Base-by-base conservation (phyloP, 1,140 invertebrate species). In the Cotesia typhae region DNA sequence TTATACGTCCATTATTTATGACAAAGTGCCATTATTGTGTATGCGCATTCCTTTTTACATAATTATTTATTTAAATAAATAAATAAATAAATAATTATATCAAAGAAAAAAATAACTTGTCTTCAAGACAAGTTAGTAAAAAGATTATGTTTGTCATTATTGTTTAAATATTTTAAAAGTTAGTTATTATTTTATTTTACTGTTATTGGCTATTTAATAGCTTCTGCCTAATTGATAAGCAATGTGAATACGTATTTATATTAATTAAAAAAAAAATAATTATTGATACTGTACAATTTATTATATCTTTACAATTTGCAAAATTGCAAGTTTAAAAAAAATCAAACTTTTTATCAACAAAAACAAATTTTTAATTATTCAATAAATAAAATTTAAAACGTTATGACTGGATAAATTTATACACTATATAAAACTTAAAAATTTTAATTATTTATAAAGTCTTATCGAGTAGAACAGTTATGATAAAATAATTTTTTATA, bases 101-200 rank as follows among this genome's bases (percentile, higher is more conserved):
- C 12, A 57, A 57, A 57, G 5, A 20, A 55, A 55, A 55, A n/a
- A 55, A 57, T 6, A n/a, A n/a, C n/a, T n/a, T n/a, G 12, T 57
- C n/a, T 14, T 17, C 3, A 7, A 57, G 53, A 4, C 41, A 47
- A 47, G 10, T 7, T 47, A 6, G 1, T 47, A 7, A 9, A 10
- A 47, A 7, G 6, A 47, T 14, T 57, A 17, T 6, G 6, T 57
- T 57, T 4, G n/a, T 2, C 17, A 57, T 57, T 57, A 4, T 17
- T 57, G 17, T 20, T 6, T 17, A 4, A 57, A 57, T 52, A 12
- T 9, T 17, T 57, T 57, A 57, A 57, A 14, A 14, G 6, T 57
- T 52, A 52, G 9, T 57, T 57, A 57, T 57, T 57, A 57, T 57
- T 57, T 57, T 57, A 57, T 57, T 57, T 57, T 20, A 17, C n/a